These are phyloP conservation scores for Crepidodera aurea DNA, from an alignment of 2,888 invertebrate species.

Conservation along the genomic window DNA sequence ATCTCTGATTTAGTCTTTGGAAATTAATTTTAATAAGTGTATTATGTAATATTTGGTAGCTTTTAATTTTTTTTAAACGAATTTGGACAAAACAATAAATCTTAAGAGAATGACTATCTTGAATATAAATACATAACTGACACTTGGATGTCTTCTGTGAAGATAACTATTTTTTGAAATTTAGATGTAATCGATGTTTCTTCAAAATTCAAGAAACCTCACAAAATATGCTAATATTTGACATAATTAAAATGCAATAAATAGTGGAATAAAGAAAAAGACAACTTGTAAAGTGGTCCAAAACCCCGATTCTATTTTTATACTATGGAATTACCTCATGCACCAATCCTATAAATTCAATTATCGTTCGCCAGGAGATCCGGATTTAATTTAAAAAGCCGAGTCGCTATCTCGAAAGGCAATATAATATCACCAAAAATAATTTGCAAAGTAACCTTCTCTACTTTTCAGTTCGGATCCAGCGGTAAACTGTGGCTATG, in stretches of 20 bases:
- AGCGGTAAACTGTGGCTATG: no score
- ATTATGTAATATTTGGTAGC: conserved; percentile 44
- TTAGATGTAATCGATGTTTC: conserved; percentile 34
- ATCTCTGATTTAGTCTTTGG: conserved; percentile 54
- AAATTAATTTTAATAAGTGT: conserved; percentile 42
- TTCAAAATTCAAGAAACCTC: not conserved
- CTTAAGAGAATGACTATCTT: conserved; percentile 40
- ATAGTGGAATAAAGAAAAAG: not conserved
- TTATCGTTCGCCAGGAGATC: no score
- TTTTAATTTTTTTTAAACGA: conserved; percentile 40
- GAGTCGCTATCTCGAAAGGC: no score
- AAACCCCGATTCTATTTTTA: no score
- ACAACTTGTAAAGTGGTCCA: no score
- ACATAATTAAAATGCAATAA: not conserved
- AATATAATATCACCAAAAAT: no score
- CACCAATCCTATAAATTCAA: no score
- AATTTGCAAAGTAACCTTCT: no score
- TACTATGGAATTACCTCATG: no score
- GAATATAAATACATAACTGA: conserved; percentile 39
- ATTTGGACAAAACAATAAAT: conserved; percentile 35
- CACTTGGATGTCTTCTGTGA: conserved; percentile 55
- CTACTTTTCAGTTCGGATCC: no score
- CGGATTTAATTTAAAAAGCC: no score
- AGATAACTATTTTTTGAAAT: conserved; percentile 45
- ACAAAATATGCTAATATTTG: conserved; percentile 1